These are phyloP conservation scores for Lasaia peninsularis DNA, from an alignment of 1,140 invertebrate genomes.

Conservation along the genomic window DNA sequence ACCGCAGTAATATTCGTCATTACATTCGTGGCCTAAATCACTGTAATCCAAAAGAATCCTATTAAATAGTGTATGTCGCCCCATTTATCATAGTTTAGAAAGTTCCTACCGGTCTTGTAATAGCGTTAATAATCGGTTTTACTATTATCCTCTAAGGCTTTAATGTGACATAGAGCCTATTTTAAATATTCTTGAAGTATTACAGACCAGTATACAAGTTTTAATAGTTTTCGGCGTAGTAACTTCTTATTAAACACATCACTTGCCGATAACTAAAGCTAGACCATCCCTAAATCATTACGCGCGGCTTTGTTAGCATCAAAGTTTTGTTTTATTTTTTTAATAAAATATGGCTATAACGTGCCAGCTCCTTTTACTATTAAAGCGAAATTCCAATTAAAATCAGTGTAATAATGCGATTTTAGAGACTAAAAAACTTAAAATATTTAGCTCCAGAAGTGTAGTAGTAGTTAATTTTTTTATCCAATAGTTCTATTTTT, in stretches of 20 bases:
- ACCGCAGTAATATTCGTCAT: neutral
- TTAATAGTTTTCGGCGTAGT: slow-evolving; percentile 2
- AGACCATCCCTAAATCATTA: no score
- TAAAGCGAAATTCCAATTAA: no score
- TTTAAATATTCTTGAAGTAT: neutral
- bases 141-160: slow-evolving; percentile 25
- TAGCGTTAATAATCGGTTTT: slow-evolving; percentile 26
- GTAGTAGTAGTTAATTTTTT: no score
- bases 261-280: no score
- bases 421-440: no score
- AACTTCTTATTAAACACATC: neutral
- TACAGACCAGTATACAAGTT: neutral
- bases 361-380: no score
- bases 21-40: neutral
- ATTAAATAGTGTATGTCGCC: slow-evolving; percentile 1
- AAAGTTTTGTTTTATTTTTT: no score
- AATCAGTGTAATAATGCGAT: no score
- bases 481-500: no score
- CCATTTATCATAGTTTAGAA: slow-evolving; percentile 30
- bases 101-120: slow-evolving; percentile 22
- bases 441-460: no score
- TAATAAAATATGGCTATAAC: no score
- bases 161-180: slow-evolving; percentile 14
- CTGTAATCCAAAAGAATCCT: slow-evolving; percentile 3
- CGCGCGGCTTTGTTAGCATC: no score